Base-by-base conservation (phyloP, 2,797 vertebrate genomes). In the Gadopsis marmoratus region DNA sequence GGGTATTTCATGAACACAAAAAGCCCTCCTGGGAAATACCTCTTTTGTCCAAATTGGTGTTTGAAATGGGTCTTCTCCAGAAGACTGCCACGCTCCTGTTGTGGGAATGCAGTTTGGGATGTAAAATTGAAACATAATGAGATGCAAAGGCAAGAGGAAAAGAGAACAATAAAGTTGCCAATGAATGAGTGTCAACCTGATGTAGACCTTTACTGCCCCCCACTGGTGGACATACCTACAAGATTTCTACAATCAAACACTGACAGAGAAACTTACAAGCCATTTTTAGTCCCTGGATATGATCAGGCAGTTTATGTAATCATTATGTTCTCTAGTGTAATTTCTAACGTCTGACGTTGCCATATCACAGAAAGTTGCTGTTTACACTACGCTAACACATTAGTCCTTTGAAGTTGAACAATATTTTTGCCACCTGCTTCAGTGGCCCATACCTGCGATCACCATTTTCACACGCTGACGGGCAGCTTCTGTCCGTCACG, bases 161-260 rank as follows among this genome's bases (percentile, higher is more conserved):
- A 84, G 26, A 48, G 71, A 81, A 68, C 54, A 85, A 82, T 31
- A 53, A 80, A 74, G 67, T 45, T 68, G 21, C 66, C 45, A 55
- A 50, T 71, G 33, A 77, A 65, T 19, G 39, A 62, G 50, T 26
- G 60, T 55, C 60, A 81, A 71, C 17, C 23, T 78, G 71, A 70
- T 68, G 26, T 64, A 88, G 91, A 90, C n/a, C 91, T 86, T 82
- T 89, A 94, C 86, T 94, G 93, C 88, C 93, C 89, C 91, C 93
- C 23, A 74, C 78, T 92, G 92, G 87, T 79, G 86, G 81, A 89
- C 47, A 51, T 23, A 1, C 5, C 16, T 33, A 21, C 19, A 75
- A 35, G 13, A 33, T 29, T 9, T 53, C 45, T 62, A 39, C 48
- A 63, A 47, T 79, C 56, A 70, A 75, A 66, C 54, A 51, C 47